These are phyloP conservation scores for Penaeus vannamei DNA, from an alignment of 1,140 invertebrate genomes.

Conservation along the genomic window DNA sequence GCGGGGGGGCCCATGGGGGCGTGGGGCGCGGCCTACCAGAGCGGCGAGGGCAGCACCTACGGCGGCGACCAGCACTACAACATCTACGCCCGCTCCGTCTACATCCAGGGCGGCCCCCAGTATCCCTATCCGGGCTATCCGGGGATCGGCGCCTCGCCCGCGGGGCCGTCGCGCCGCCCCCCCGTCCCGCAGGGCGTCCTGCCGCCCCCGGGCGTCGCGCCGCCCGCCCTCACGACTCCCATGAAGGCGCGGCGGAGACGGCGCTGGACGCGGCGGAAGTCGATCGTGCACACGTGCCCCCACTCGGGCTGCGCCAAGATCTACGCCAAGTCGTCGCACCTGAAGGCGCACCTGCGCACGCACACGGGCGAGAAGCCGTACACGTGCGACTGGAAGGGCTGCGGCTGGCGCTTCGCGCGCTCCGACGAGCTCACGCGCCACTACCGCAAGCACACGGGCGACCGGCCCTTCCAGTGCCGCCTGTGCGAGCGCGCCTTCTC, in stretches of 20 bases:
- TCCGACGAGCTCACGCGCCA: conserved; percentile 80
- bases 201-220: conserved; percentile 68
- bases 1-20: not conserved
- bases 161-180: not conserved
- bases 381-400: conserved; percentile 85
- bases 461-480: conserved; percentile 58
- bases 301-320: conserved; percentile 79
- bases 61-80: conserved; percentile 51
- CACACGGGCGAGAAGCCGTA: conserved; percentile 7
- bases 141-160: not conserved
- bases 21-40: conserved; percentile 31
- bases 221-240: conserved; percentile 54
- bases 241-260: conserved; percentile 29
- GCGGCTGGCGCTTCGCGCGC: conserved; percentile 86
- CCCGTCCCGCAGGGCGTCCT: not conserved
- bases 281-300: conserved; percentile 77
- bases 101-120: conserved; percentile 44
- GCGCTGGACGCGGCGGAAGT: conserved; percentile 43
- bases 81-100: conserved; percentile 50
- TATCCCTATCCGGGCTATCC: conserved; percentile 18
- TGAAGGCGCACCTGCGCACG: conserved; percentile 18
- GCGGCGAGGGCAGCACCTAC: conserved; percentile 4
- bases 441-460: conserved; percentile 20
- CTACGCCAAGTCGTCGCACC: conserved; percentile 77
- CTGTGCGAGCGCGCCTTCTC: conserved; percentile 92